phyloP scores from a whole-genome alignment of 1,140 invertebrate species.

The Drosophila sechellia region DNA sequence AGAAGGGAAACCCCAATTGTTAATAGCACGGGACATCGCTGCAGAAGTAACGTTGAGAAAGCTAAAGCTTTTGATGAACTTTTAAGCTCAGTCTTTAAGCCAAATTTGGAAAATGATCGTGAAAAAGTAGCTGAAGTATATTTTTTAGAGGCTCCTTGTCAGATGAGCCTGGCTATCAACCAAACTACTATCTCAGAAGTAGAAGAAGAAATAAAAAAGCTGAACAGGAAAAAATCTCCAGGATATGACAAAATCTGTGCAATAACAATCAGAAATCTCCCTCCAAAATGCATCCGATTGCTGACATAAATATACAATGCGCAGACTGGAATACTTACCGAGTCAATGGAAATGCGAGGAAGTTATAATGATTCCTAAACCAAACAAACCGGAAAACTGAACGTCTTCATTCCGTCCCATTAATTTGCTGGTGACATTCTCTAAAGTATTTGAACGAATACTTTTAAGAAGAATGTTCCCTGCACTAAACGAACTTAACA shows the following conservation, averaged over 20 bases:
- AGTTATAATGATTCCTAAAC: slow-evolving; percentile 2
- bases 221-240: background rate
- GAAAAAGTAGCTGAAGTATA: too few relatives aligned
- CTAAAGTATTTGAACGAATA: slow-evolving; percentile 1
- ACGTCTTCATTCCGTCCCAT: slow-evolving; percentile 1
- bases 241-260: slow-evolving; percentile 3
- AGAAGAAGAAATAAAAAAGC: too few relatives aligned
- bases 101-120: too few relatives aligned
- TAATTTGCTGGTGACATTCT: slow-evolving; percentile 1
- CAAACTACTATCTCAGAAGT: too few relatives aligned
- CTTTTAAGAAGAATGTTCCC: slow-evolving; percentile 3
- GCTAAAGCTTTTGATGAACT: too few relatives aligned
- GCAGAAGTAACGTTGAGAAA: too few relatives aligned
- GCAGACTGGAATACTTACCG: background rate
- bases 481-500: background rate
- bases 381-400: background rate
- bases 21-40: too few relatives aligned
- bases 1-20: too few relatives aligned
- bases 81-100: too few relatives aligned
- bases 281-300: background rate
- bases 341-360: background rate
- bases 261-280: background rate
- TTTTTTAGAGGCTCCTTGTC: too few relatives aligned
- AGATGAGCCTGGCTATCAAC: too few relatives aligned
- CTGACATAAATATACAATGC: background rate